Conservation (phyloP, 1,140 invertebrate species). For the Orussus abietinus region DNA sequence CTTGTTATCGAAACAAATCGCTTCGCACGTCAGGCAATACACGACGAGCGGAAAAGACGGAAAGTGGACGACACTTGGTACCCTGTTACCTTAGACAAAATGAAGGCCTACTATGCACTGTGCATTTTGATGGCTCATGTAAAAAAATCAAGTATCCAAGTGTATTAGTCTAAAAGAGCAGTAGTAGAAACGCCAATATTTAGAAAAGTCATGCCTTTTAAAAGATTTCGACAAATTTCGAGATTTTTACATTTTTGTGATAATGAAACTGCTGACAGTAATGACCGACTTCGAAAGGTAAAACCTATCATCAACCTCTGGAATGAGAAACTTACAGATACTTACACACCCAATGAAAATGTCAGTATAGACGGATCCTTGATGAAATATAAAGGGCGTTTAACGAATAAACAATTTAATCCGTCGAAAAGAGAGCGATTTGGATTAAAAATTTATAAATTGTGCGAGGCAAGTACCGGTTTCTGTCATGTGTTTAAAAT, state of each 20-base stretch:
- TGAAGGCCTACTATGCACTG: slow-evolving; percentile 14
- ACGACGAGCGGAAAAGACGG: background rate
- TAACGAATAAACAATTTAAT: slow-evolving; percentile 19
- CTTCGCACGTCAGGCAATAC: slow-evolving; percentile 2
- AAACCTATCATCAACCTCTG: slow-evolving; percentile 15
- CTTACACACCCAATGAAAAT: slow-evolving; percentile 11
- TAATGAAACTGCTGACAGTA: background rate
- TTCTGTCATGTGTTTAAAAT: slow-evolving; percentile 15
- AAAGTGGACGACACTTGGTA: background rate
- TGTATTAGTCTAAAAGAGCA: slow-evolving; percentile 15
- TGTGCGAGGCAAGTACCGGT: slow-evolving; percentile 12
- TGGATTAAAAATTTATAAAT: slow-evolving; percentile 18
- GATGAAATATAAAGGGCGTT: slow-evolving; percentile 17
- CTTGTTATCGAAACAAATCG: slow-evolving; percentile 8
- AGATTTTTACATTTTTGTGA: slow-evolving; percentile 18
- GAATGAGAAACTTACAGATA: slow-evolving; percentile 11
- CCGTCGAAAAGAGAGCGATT: slow-evolving; percentile 14
- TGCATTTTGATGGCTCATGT: slow-evolving; percentile 13
- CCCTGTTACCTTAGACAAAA: slow-evolving; percentile 12
- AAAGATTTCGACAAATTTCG: slow-evolving; percentile 13
- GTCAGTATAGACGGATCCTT: slow-evolving; percentile 18
- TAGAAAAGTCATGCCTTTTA: slow-evolving; percentile 13
- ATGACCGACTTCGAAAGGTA: slow-evolving; percentile 18
- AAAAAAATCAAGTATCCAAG: slow-evolving; percentile 13
- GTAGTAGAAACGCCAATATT: slow-evolving; percentile 20